These are phyloP conservation scores for Pristionchus entomophagus DNA, from an alignment of 2,888 invertebrate species.

Conservation along the genomic window DNA sequence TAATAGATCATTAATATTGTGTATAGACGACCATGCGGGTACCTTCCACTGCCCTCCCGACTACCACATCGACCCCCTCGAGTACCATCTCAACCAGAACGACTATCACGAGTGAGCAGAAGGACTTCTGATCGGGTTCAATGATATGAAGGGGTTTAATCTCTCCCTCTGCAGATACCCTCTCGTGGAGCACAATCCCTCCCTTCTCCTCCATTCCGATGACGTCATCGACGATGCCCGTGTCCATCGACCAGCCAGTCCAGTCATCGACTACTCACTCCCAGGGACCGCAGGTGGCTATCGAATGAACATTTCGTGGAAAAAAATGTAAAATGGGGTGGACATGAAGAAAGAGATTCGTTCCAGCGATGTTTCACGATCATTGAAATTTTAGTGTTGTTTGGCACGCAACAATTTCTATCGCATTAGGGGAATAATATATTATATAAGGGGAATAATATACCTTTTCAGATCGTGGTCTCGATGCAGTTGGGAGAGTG, in stretches of 20 bases:
- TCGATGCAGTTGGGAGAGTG: background rate
- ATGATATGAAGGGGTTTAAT: too few relatives aligned
- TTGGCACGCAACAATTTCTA: background rate
- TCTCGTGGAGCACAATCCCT: background rate
- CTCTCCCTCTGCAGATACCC: background rate
- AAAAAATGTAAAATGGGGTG: too few relatives aligned
- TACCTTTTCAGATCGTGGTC: background rate
- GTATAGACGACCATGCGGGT: conserved; percentile 42
- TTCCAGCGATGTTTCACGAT: background rate
- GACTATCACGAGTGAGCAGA: conserved; percentile 7
- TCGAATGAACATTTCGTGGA: too few relatives aligned
- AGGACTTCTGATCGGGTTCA: too few relatives aligned
- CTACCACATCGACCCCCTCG: conserved; percentile 5
- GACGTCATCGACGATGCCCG: background rate
- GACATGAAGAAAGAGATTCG: too few relatives aligned
- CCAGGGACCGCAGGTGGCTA: background rate
- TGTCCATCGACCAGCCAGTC: conserved; percentile 32
- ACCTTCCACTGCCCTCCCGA: conserved; percentile 30
- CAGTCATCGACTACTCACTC: conserved; percentile 48
- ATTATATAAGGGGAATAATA: too few relatives aligned
- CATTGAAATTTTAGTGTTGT: background rate
- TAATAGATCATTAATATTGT: background rate
- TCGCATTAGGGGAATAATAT: too few relatives aligned
- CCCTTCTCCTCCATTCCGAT: background rate
- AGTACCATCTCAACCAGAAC: conserved; percentile 17